A percentile compares a stretch with the other conserved stretches of the same genome.
phyloP scores from a whole-genome alignment of 53 echinoderm and acorn worm species.

The Zoroaster sp. region DNA sequence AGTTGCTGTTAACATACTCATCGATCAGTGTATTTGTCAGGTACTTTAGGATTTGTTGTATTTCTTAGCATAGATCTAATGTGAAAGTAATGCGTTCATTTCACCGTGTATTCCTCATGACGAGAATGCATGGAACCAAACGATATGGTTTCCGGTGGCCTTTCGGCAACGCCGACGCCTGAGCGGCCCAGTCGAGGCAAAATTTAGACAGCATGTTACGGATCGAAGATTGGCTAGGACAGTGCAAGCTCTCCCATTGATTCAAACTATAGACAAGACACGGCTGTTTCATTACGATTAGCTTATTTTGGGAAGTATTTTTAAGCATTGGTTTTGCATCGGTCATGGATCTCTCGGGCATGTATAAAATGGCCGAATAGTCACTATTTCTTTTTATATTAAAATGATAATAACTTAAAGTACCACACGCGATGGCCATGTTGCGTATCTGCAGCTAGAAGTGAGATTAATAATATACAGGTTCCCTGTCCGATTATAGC shows the following conservation, averaged over 20 bases:
- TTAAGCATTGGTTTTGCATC: not conserved
- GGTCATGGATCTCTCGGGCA: not conserved
- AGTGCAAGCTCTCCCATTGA: slow-evolving; percentile 44
- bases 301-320: not conserved
- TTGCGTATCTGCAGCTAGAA: too few species aligned
- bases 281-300: slow-evolving; percentile 6
- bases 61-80: not conserved
- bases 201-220: slow-evolving; percentile 52
- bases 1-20: not conserved
- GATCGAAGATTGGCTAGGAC: slow-evolving; percentile 49
- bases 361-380: not conserved
- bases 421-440: not conserved
- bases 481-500: too few species aligned
- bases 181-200: not conserved
- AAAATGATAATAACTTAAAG: not conserved
- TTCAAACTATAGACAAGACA: not conserved
- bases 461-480: too few species aligned
- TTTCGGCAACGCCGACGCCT: slow-evolving; percentile 25
- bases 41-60: not conserved
- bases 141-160: not conserved
- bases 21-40: not conserved
- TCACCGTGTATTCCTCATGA: not conserved
- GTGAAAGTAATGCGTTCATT: not conserved
- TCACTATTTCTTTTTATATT: not conserved
- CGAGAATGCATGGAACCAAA: not conserved